These are phyloP conservation scores for Zaprionus inermis DNA, from an alignment of 1,140 invertebrate species.

Conservation along the genomic window DNA sequence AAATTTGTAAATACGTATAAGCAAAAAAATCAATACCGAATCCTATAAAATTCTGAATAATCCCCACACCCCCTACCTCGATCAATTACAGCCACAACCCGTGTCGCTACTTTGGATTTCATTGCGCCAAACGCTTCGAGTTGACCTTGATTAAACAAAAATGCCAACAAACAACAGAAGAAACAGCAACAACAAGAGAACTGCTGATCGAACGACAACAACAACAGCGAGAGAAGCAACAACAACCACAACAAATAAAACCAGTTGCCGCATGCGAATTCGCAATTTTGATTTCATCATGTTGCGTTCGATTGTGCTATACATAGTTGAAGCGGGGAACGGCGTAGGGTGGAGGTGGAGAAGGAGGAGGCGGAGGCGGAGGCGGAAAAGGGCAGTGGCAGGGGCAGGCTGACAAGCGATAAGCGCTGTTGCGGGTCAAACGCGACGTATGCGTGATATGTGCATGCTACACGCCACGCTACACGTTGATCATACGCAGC, in stretches of 20 bases:
- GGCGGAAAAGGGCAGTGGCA: background rate
- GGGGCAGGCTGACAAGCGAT: slow-evolving; percentile 23
- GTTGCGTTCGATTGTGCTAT: slow-evolving; percentile 14
- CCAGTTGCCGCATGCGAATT: slow-evolving; percentile 2
- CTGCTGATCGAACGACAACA: background rate
- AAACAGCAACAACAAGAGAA: background rate
- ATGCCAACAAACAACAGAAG: slow-evolving; percentile 1
- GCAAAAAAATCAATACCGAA: no score
- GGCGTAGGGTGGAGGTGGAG: no score
- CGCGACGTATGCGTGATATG: slow-evolving; percentile 37
- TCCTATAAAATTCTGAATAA: background rate
- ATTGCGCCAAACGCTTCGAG: background rate
- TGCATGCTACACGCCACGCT: background rate
- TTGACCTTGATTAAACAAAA: slow-evolving; percentile 8
- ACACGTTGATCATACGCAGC: slow-evolving; percentile 68
- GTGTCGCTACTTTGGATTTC: background rate
- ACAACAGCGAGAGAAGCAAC: background rate
- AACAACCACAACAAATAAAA: background rate
- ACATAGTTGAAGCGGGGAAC: slow-evolving; percentile 9
- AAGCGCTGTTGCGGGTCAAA: slow-evolving; percentile 3
- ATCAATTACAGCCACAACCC: background rate
- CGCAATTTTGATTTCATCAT: slow-evolving; percentile 25
- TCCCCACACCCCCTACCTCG: no score
- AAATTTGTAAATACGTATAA: no score
- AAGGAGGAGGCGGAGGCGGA: background rate